A percentile compares a stretch with the other conserved stretches of the same genome.
Evolutionary conservation across 2,113 vertebrate species (phyloP).

Genomic region (Marmota monax): DNA sequence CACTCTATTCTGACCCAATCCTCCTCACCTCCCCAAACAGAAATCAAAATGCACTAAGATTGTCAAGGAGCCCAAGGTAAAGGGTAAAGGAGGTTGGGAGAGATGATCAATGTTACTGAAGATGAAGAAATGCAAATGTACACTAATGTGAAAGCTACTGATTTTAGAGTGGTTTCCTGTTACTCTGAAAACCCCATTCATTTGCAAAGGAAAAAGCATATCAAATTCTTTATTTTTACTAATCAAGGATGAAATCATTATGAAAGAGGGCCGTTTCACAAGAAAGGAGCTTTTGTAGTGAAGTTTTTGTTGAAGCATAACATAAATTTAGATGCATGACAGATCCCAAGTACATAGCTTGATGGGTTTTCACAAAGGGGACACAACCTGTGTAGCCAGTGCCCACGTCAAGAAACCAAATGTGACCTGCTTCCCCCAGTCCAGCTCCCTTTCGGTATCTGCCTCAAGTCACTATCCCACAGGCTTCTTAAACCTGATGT

Average conservation of each 20-base stretch:
- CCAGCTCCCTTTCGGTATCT: no score
- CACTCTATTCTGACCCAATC: no score
- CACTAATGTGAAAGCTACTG: background rate
- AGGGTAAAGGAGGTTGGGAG: no score
- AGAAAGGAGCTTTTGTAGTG: background rate
- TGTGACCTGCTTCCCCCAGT: background rate
- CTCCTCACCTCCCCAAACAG: no score
- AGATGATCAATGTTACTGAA: no score
- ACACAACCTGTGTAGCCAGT: background rate
- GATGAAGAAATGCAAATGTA: no score
- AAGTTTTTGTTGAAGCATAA: background rate
- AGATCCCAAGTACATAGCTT: background rate
- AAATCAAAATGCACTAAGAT: no score
- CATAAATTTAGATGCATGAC: background rate
- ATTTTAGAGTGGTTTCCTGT: constrained; percentile 41
- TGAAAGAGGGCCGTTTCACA: no score
- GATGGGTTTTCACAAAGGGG: background rate
- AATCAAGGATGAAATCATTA: background rate
- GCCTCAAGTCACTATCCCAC: no score
- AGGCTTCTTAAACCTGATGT: no score
- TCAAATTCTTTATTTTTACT: constrained; percentile 25
- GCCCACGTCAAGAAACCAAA: background rate
- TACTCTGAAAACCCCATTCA: background rate
- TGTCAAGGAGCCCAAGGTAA: no score
- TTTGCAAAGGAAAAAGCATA: constrained; percentile 27